These are phyloP conservation scores for Smittia aterrima DNA, from an alignment of 2,888 invertebrate genomes.

Conservation along the genomic window DNA sequence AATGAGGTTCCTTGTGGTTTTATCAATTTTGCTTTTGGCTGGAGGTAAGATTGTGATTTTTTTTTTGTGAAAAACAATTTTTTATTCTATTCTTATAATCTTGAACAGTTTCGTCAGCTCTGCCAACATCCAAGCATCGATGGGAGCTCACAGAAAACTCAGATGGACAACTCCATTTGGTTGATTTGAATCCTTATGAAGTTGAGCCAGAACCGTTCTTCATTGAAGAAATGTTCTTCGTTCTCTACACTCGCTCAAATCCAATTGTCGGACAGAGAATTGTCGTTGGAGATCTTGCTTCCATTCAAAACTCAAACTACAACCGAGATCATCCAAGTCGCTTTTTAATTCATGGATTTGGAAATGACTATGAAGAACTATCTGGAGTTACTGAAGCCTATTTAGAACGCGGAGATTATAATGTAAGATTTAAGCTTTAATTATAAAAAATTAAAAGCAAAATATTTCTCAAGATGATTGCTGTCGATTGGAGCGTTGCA, in stretches of 20 bases:
- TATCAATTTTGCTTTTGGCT: too few relatives aligned
- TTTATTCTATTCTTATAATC: too few relatives aligned
- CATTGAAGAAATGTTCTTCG: slow-evolving; percentile 50
- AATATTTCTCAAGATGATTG: slow-evolving; percentile 44
- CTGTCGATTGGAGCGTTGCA: slow-evolving; percentile 50
- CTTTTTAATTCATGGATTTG: slow-evolving; percentile 47
- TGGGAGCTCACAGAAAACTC: neutral
- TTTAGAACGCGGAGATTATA: neutral
- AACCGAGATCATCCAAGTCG: slow-evolving; percentile 45
- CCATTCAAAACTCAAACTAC: slow-evolving; percentile 44
- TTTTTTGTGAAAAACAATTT: too few relatives aligned
- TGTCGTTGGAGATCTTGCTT: slow-evolving; percentile 40
- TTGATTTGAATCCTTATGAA: neutral
- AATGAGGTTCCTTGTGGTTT: too few relatives aligned
- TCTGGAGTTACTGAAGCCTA: slow-evolving; percentile 45
- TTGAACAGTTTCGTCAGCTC: too few relatives aligned
- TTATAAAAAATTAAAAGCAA: too few relatives aligned
- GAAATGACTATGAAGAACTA: too few relatives aligned
- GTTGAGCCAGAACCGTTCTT: slow-evolving; percentile 31
- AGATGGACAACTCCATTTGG: neutral
- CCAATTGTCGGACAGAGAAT: slow-evolving; percentile 42
- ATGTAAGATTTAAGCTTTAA: slow-evolving; percentile 43
- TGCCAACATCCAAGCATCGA: neutral
- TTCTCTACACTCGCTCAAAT: slow-evolving; percentile 50
- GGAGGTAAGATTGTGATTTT: too few relatives aligned